phyloP scores from a whole-genome alignment of 2,113 vertebrate genomes.

The Climacteris rufus region DNA sequence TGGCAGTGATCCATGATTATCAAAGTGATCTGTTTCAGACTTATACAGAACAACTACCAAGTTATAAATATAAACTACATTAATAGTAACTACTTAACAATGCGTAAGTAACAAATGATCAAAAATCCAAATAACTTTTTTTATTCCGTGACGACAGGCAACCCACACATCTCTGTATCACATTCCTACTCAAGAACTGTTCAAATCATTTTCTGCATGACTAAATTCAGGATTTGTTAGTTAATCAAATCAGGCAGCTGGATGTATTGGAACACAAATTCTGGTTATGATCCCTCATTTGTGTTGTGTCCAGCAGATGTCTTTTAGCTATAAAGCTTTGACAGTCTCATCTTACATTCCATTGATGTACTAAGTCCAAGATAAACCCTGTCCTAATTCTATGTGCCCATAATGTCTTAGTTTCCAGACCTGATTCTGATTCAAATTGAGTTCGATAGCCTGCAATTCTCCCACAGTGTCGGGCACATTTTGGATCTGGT shows the following conservation, averaged over 20 bases:
- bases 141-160: background rate
- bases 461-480: slow-evolving; percentile 86
- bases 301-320: background rate
- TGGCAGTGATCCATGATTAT: background rate
- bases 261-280: background rate
- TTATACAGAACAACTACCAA: background rate
- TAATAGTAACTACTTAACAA: background rate
- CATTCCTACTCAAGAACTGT: background rate
- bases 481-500: slow-evolving; percentile 86
- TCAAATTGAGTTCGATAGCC: slow-evolving; percentile 94
- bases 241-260: background rate
- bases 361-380: background rate
- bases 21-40: background rate
- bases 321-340: background rate
- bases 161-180: background rate
- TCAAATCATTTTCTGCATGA: background rate
- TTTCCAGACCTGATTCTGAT: slow-evolving; percentile 93
- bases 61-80: background rate
- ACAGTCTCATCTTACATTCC: background rate
- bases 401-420: background rate
- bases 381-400: background rate
- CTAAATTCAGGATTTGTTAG: background rate
- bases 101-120: background rate
- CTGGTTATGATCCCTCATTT: background rate
- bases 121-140: background rate